Evolutionary conservation across 2,888 invertebrate genomes (phyloP).

Genomic region (Eulithis prunata): DNA sequence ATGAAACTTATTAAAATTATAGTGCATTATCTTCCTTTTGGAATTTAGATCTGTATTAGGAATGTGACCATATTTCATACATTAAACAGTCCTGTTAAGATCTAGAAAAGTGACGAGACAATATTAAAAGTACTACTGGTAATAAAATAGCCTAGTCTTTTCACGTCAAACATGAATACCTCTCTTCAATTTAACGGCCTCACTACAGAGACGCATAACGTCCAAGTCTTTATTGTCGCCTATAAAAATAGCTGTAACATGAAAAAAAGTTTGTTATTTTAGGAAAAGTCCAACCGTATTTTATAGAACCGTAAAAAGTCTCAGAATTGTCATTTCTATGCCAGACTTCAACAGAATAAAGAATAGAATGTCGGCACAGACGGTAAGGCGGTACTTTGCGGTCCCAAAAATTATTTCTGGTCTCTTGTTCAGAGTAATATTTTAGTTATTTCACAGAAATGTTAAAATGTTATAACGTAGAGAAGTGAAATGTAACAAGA

Average conservation of each 20-base stretch:
- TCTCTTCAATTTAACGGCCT: constrained; percentile 17
- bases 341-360: constrained; percentile 4
- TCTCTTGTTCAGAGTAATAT: constrained; percentile 5
- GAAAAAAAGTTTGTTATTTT: constrained; percentile 28
- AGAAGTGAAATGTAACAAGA: constrained; percentile 3
- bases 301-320: constrained; percentile 23
- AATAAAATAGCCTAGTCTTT: neutral
- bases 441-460: constrained; percentile 12
- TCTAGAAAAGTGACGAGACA: no score
- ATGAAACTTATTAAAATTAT: no score
- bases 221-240: constrained; percentile 16
- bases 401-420: constrained; percentile 18
- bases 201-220: constrained; percentile 16
- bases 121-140: neutral
- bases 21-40: no score
- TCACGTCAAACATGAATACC: constrained; percentile 8
- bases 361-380: constrained; percentile 3
- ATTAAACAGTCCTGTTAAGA: no score
- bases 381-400: constrained; percentile 3
- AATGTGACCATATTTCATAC: no score
- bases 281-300: constrained; percentile 23
- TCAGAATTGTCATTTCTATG: constrained; percentile 20
- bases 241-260: constrained; percentile 32
- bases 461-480: constrained; percentile 7
- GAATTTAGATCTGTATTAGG: no score